These are phyloP conservation scores for Hippasteria phrygiana DNA, from an alignment of 53 echinoderm and acorn worm species.

Conservation along the genomic window DNA sequence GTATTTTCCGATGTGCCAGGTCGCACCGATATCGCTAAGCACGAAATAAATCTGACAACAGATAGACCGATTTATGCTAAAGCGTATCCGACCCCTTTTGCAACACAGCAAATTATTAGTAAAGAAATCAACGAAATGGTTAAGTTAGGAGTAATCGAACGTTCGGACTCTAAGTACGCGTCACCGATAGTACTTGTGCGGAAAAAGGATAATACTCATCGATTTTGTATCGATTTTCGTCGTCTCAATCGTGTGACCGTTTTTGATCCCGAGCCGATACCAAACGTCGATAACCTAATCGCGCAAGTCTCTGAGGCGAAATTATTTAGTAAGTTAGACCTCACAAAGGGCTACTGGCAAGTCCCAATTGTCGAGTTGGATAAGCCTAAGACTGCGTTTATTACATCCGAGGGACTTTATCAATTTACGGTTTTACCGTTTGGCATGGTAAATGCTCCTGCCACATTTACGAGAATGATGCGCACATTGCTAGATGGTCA, in stretches of 20 bases:
- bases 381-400: conserved; percentile 43
- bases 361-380: not conserved
- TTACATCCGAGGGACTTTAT: conserved; percentile 58
- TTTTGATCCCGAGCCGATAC: conserved; percentile 54
- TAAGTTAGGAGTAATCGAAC: conserved; percentile 51
- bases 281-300: conserved; percentile 21
- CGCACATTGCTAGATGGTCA: conserved; percentile 24
- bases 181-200: conserved; percentile 35
- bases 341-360: conserved; percentile 57
- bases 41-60: conserved; percentile 7
- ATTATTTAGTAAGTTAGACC: conserved; percentile 41
- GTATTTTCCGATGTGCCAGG: conserved; percentile 35
- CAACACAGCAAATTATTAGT: conserved; percentile 27
- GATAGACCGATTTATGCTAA: conserved; percentile 11
- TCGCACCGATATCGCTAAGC: not conserved
- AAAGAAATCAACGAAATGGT: conserved; percentile 50
- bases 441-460: conserved; percentile 54
- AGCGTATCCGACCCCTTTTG: conserved; percentile 51
- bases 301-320: conserved; percentile 1
- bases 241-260: conserved; percentile 25
- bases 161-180: conserved; percentile 38
- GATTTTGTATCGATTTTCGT: conserved; percentile 51
- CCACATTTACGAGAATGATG: conserved; percentile 68
- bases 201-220: conserved; percentile 19
- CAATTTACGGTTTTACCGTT: conserved; percentile 59